Base-by-base conservation (phyloP, 2,888 invertebrate species). In the Coenonympha arcania region DNA sequence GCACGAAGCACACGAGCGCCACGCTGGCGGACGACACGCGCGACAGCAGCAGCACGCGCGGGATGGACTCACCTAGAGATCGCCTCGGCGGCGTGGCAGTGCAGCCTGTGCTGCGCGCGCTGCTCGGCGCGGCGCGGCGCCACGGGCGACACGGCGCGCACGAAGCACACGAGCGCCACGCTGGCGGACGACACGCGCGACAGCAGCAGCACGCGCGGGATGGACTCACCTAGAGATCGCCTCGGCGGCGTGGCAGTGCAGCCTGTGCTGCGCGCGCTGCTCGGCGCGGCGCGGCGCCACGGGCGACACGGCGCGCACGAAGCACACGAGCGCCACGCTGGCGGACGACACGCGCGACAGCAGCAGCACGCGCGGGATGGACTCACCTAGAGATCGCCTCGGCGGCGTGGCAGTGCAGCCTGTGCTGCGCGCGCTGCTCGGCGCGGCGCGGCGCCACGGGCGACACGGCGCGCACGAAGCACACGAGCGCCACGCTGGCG, bases 11-110 rank as follows among this genome's bases (percentile, higher is more conserved):
- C 53, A 95, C 87, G 11, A 95, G 86, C 36, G 93, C 91, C 34
- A 89, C 90, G 16, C 90, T 84, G 30, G 76, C 82, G 0, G 92
- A 90, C 34, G 89, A 76, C 51, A 87, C 80, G 6, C 84, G 79
- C 1, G 91, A 90, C 60, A 96, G 87, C 61, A 91, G 89, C 42
- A 88, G 78, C 59, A 93, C 87, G 65, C 91, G 90, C 49, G 91
- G 88, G n/a, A n/a, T n/a, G n/a, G n/a, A 22, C 28, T 56, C 69
- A 91, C 92, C 92, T 90, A 1, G 94, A 92, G 33, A 96, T 87
- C 3, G 95, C 95, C 51, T 95, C 94, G 1, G 94, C 92, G 1
- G 94, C 90, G 65, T 95, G 95, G 64, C 92, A 92, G 66, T 94
- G 93, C 33, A 95, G 86, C 1, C 90, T 68, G 34, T 91, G 88